Conservation (phyloP, 2,888 invertebrate genomes). For the Pediacus dermestoides region DNA sequence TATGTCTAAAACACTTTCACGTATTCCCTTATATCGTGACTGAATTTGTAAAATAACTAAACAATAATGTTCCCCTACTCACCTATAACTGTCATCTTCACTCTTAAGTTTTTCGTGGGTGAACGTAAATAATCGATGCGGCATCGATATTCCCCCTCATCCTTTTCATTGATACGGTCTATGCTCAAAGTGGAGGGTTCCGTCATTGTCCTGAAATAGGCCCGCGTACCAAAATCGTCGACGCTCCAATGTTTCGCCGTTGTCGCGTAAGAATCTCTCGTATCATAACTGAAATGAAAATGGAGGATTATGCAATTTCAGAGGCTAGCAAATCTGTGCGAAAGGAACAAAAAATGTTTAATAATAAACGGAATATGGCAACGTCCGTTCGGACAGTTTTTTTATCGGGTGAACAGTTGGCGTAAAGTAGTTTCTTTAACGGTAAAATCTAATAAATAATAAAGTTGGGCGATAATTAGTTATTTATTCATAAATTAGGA, state of each 20-base stretch:
- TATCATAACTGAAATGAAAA: constrained; percentile 64
- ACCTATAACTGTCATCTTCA: constrained; percentile 74
- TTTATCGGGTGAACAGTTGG: no score
- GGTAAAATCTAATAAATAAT: no score
- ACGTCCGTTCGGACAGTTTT: no score
- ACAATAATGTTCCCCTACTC: constrained; percentile 39
- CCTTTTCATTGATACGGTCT: constrained; percentile 60
- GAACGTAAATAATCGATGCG: constrained; percentile 77
- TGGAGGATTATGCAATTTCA: constrained; percentile 8
- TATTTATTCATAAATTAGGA: no score
- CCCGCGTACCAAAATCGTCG: constrained; percentile 61
- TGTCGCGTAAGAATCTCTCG: constrained; percentile 56
- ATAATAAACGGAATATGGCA: no score
- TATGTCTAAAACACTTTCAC: constrained; percentile 7
- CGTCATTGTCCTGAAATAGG: constrained; percentile 64
- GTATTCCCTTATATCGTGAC: constrained; percentile 4
- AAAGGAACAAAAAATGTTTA: background rate
- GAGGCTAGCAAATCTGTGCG: constrained; percentile 7
- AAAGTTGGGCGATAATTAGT: no score
- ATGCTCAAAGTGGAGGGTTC: constrained; percentile 68
- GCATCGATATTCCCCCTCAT: constrained; percentile 76
- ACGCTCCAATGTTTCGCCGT: constrained; percentile 71
- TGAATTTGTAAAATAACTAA: constrained; percentile 5
- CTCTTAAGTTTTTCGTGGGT: constrained; percentile 72
- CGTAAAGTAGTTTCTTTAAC: no score